Percentiles rank a stretch among this genome's conserved stretches.
These are phyloP conservation scores for Exaiptasia diaphana DNA, from an alignment of 64 coral and sea anemone genomes.

Conservation along the genomic window DNA sequence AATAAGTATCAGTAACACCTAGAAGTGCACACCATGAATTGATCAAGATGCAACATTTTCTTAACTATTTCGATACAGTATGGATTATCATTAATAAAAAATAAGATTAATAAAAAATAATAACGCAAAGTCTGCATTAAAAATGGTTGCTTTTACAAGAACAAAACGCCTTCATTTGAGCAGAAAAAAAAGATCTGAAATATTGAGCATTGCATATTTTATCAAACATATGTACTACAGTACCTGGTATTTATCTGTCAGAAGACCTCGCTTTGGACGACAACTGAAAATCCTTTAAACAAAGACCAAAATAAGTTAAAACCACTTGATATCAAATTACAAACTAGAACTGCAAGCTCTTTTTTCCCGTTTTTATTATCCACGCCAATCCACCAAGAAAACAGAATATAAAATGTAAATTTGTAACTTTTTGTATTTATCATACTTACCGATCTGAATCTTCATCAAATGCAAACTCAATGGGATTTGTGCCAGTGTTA, in stretches of 20 bases:
- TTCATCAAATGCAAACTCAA: constrained; percentile 84
- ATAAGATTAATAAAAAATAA: neutral
- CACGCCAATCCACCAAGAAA: too few species aligned
- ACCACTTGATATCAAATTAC: too few species aligned
- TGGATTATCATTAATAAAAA: too few species aligned
- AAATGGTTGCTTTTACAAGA: neutral
- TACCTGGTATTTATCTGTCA: constrained; percentile 89
- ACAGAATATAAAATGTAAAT: neutral
- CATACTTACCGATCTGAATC: constrained; percentile 65
- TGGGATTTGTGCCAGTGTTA: constrained; percentile 80
- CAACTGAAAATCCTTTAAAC: constrained; percentile 72
- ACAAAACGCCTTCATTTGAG: neutral
- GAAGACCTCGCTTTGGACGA: constrained; percentile 67
- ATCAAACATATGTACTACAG: neutral
- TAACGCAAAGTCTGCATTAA: neutral
- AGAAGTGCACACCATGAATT: neutral
- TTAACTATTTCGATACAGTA: too few species aligned
- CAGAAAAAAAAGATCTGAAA: neutral
- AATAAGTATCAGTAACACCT: neutral
- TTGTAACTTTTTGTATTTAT: neutral
- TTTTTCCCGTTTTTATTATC: too few species aligned
- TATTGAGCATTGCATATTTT: too few species aligned
- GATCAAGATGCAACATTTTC: too few species aligned
- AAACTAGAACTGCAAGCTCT: too few species aligned
- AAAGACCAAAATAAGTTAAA: neutral